These are phyloP conservation scores for Tetraneura akinire DNA, from an alignment of 1,140 invertebrate genomes.

Conservation along the genomic window DNA sequence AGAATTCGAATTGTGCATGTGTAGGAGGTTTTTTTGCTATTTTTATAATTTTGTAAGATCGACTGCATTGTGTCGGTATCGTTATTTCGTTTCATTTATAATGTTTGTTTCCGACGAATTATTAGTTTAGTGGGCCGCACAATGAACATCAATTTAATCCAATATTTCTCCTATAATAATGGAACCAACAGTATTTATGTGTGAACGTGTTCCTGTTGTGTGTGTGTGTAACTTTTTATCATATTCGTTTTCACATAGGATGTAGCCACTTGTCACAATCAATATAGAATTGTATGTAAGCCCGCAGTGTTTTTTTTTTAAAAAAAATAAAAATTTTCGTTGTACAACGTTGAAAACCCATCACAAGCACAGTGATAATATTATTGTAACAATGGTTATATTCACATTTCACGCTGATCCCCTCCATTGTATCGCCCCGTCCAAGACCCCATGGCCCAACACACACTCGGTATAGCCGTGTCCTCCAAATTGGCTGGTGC, in stretches of 20 bases:
- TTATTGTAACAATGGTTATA: conserved; percentile 24
- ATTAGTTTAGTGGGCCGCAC: not conserved
- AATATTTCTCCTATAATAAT: not conserved
- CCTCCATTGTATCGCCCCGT: not conserved
- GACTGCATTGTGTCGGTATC: not conserved
- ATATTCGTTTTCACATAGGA: conserved; percentile 19
- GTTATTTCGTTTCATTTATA: not conserved
- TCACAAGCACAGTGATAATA: not conserved
- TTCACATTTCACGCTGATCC: too few relatives aligned
- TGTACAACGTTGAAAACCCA: not conserved
- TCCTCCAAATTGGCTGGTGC: conserved; percentile 13
- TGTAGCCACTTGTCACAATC: conserved; percentile 15
- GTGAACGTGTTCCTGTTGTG: not conserved
- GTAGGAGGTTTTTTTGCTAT: not conserved
- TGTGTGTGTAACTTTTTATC: not conserved
- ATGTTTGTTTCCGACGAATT: not conserved
- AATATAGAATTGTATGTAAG: not conserved
- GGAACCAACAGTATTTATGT: not conserved
- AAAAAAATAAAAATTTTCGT: not conserved
- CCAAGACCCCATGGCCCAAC: not conserved
- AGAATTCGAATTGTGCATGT: not conserved
- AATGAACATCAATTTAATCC: conserved; percentile 47
- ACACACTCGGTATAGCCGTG: not conserved
- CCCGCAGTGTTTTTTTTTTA: conserved; percentile 5
- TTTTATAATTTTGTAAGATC: not conserved